These are phyloP conservation scores for Diplodus sargus DNA, from an alignment of 2,797 vertebrate species.

Conservation along the genomic window DNA sequence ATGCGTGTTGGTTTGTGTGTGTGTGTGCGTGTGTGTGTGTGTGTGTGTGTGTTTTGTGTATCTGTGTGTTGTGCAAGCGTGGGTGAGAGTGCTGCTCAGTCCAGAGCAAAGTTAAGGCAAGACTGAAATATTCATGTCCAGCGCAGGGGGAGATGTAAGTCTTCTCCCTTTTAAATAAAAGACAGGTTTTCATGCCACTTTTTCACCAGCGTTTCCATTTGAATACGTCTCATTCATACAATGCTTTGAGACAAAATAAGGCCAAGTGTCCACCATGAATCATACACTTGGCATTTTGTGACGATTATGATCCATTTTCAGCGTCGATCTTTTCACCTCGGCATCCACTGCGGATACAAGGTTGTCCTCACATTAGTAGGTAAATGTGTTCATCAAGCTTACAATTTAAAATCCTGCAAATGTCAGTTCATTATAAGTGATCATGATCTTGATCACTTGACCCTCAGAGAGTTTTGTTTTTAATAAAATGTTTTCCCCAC, in stretches of 20 bases:
- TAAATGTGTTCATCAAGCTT: background rate
- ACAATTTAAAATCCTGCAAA: background rate
- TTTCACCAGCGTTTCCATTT: conserved; percentile 43
- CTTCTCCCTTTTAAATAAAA: conserved; percentile 71
- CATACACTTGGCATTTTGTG: conserved; percentile 5
- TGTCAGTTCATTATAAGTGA: background rate
- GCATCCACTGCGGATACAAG: background rate
- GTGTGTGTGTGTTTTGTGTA: conserved; percentile 16
- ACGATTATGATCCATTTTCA: conserved; percentile 8
- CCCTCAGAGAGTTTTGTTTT: background rate
- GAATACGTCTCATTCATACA: conserved; percentile 38
- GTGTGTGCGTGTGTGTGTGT: conserved; percentile 5
- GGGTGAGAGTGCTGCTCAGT: conserved; percentile 50
- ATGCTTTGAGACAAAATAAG: conserved; percentile 48
- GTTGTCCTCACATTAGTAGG: background rate
- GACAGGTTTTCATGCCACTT: conserved; percentile 53
- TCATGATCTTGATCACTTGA: background rate
- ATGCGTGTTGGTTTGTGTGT: conserved; percentile 14
- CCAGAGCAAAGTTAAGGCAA: conserved; percentile 51
- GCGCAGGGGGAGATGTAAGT: conserved; percentile 55
- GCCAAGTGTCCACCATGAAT: conserved; percentile 14
- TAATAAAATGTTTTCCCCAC: background rate
- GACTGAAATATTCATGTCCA: conserved; percentile 76
- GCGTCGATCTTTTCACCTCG: conserved; percentile 1
- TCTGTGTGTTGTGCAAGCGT: conserved; percentile 17